Percentiles rank a stretch among this genome's conserved stretches.
Conservation (phyloP, 2,113 vertebrate species). For the Caranx melampygus region DNA sequence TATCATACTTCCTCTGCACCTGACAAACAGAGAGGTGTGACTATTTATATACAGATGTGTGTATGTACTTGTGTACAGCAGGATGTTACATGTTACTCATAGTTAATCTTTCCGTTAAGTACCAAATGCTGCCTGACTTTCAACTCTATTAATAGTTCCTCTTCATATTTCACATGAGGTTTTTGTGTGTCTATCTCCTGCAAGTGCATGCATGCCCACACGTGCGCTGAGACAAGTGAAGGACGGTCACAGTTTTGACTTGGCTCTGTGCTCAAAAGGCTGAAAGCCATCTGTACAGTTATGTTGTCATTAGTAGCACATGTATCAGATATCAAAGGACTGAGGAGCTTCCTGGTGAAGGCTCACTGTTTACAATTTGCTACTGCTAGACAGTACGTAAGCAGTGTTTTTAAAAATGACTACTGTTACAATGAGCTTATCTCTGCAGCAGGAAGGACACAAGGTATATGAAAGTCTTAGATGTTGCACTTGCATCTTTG, state of each 20-base stretch:
- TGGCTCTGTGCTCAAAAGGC: constrained; percentile 18
- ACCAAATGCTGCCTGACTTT: constrained; percentile 33
- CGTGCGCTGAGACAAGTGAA: constrained; percentile 12
- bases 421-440: neutral
- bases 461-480: neutral
- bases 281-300: constrained; percentile 49
- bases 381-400: neutral
- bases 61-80: constrained; percentile 33
- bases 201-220: neutral
- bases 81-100: constrained; percentile 53
- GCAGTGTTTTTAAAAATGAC: neutral
- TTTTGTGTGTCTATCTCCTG: constrained; percentile 7
- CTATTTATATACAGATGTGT: neutral
- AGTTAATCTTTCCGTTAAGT: constrained; percentile 64
- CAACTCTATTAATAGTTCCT: constrained; percentile 61
- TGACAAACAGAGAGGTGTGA: constrained; percentile 65
- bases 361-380: constrained; percentile 19
- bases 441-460: neutral
- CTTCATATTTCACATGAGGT: neutral
- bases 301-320: constrained; percentile 36
- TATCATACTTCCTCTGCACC: constrained; percentile 52
- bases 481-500: neutral
- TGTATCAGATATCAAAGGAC: constrained; percentile 45
- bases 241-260: constrained; percentile 46
- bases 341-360: constrained; percentile 2